A percentile compares a stretch with the other conserved stretches of the same genome.
These are phyloP conservation scores for Hypercompe scribonia DNA, from an alignment of 2,888 invertebrate species.

Conservation along the genomic window DNA sequence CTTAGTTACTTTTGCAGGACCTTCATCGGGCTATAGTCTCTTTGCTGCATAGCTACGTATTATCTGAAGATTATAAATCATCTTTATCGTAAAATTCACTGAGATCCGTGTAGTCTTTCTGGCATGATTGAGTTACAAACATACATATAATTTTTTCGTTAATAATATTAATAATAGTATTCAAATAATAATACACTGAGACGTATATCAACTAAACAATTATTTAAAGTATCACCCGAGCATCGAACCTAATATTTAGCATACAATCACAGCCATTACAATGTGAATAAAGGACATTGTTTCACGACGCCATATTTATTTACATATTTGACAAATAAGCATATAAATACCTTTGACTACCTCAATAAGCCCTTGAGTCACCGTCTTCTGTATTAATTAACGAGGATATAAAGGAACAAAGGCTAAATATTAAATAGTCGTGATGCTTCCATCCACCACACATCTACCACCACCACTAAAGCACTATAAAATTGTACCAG, in stretches of 20 bases:
- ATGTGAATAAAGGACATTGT: conserved; percentile 59
- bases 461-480: too few relatives aligned
- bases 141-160: neutral
- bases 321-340: conserved; percentile 54
- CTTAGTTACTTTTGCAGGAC: too few relatives aligned
- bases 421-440: neutral
- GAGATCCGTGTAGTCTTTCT: too few relatives aligned
- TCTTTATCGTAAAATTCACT: too few relatives aligned
- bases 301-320: conserved; percentile 50
- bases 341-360: conserved; percentile 50
- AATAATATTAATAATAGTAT: neutral
- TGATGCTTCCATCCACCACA: too few relatives aligned
- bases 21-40: too few relatives aligned
- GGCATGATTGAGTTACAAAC: neutral
- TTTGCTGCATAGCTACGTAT: too few relatives aligned
- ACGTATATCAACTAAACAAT: conserved; percentile 41
- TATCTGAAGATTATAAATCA: too few relatives aligned
- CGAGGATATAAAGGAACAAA: neutral
- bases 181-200: neutral
- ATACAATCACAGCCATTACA: conserved; percentile 62
- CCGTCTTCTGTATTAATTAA: neutral
- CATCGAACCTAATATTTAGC: conserved; percentile 58
- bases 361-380: conserved; percentile 4
- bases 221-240: conserved; percentile 43
- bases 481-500: too few relatives aligned